Evolutionary conservation across 2,797 vertebrate genomes (phyloP).

Genomic region (Odontamblyopus lacepedii): DNA sequence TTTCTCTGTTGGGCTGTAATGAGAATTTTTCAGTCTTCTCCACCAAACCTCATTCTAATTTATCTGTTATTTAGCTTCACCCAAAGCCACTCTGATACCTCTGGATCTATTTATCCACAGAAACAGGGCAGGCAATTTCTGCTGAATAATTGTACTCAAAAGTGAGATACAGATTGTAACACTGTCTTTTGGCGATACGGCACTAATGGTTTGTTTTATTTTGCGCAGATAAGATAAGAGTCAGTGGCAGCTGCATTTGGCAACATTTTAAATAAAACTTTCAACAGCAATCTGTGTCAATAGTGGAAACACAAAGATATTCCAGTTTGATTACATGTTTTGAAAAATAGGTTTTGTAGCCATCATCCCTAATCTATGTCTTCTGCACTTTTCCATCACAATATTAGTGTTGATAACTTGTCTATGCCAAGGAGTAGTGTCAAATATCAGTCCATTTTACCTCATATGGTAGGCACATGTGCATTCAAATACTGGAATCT

Average conservation of each 20-base stretch:
- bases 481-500: too few relatives aligned
- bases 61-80: slow-evolving; percentile 33
- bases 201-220: slow-evolving; percentile 17
- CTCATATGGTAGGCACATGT: too few relatives aligned
- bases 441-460: too few relatives aligned
- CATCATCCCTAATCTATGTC: background rate
- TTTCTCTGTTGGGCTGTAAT: slow-evolving; percentile 11
- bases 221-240: slow-evolving; percentile 13
- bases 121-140: slow-evolving; percentile 24
- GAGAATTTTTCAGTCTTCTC: slow-evolving; percentile 27
- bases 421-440: too few relatives aligned
- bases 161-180: background rate
- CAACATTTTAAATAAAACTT: slow-evolving; percentile 10
- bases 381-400: background rate
- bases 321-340: background rate
- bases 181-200: slow-evolving; percentile 8
- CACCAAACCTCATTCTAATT: slow-evolving; percentile 16
- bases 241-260: slow-evolving; percentile 27
- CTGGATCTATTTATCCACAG: slow-evolving; percentile 23
- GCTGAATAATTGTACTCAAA: slow-evolving; percentile 22
- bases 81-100: slow-evolving; percentile 10
- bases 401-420: background rate
- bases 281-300: background rate
- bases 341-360: too few relatives aligned
- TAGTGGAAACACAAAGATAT: background rate